Conservation (phyloP, 2,113 vertebrate species). For the Heptranchias perlo region DNA sequence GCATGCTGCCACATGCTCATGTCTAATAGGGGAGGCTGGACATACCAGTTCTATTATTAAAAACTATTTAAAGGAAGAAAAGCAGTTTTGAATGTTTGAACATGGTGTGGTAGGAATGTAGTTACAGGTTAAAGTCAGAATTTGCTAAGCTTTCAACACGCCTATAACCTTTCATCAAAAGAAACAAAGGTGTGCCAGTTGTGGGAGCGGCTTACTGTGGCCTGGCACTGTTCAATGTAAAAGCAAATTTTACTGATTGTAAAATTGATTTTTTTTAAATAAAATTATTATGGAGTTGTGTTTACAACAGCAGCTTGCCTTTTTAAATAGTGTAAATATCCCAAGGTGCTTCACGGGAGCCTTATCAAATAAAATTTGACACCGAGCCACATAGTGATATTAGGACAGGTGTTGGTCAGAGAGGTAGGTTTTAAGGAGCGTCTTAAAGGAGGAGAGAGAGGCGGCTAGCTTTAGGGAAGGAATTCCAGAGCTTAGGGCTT, state of each 20-base stretch:
- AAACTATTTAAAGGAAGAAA: background rate
- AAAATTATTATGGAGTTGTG: background rate
- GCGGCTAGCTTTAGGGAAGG: too few relatives aligned
- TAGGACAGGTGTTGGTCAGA: too few relatives aligned
- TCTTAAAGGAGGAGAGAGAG: too few relatives aligned
- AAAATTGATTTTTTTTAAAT: background rate
- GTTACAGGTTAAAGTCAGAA: background rate
- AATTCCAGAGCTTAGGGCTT: too few relatives aligned
- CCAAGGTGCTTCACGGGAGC: too few relatives aligned
- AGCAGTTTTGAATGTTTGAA: background rate
- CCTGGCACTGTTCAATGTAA: background rate
- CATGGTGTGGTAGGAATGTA: slow-evolving; percentile 22
- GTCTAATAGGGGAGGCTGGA: background rate
- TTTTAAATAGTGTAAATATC: too few relatives aligned
- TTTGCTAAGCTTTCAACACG: background rate
- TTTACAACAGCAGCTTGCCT: too few relatives aligned
- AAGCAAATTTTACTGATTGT: background rate
- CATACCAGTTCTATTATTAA: background rate
- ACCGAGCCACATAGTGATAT: too few relatives aligned
- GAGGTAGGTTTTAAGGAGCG: too few relatives aligned
- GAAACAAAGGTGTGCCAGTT: background rate
- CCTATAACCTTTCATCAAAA: background rate
- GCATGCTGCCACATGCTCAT: background rate
- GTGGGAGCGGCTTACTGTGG: background rate
- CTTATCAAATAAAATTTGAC: too few relatives aligned